Percentiles rank a stretch among this genome's conserved stretches.
Evolutionary conservation across 1,140 invertebrate species (phyloP).

Genomic region (Pararge aegeria): DNA sequence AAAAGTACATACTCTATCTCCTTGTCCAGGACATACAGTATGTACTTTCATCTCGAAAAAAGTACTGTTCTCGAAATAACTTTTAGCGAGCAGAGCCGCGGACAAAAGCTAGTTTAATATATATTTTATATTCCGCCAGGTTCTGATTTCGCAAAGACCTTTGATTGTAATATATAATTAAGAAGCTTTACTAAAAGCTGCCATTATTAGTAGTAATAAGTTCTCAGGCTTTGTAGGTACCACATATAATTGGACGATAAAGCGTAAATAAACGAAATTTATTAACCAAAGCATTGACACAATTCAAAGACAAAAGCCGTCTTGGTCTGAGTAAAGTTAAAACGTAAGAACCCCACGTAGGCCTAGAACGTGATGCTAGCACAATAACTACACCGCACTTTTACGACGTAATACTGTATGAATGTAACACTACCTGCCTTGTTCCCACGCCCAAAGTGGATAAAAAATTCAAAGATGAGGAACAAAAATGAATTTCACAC

Average conservation of each 20-base stretch:
- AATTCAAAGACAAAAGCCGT: conserved; percentile 28
- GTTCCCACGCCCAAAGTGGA: conserved; percentile 64
- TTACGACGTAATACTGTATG: conserved; percentile 52
- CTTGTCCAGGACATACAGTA: too few species aligned
- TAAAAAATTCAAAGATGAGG: conserved; percentile 55
- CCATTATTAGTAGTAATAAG: background rate
- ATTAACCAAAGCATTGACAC: conserved; percentile 1
- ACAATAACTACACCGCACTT: conserved; percentile 38
- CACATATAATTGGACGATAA: background rate
- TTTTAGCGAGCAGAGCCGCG: too few species aligned
- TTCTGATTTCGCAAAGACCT: too few species aligned
- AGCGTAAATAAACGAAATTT: background rate
- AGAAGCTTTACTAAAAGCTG: too few species aligned
- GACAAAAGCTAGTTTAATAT: too few species aligned
- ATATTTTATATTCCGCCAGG: too few species aligned
- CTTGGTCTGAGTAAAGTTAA: conserved; percentile 20
- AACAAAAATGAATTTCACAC: conserved; percentile 77
- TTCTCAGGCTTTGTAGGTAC: background rate
- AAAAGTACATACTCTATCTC: too few species aligned
- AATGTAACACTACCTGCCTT: conserved; percentile 50
- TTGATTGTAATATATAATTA: too few species aligned
- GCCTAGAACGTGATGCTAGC: conserved; percentile 42
- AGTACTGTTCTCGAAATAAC: too few species aligned
- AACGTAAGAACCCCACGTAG: conserved; percentile 35
- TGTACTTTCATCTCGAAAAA: too few species aligned